Base-by-base conservation (phyloP, 2,113 vertebrate species). In the Corythoichthys haematopterus region DNA sequence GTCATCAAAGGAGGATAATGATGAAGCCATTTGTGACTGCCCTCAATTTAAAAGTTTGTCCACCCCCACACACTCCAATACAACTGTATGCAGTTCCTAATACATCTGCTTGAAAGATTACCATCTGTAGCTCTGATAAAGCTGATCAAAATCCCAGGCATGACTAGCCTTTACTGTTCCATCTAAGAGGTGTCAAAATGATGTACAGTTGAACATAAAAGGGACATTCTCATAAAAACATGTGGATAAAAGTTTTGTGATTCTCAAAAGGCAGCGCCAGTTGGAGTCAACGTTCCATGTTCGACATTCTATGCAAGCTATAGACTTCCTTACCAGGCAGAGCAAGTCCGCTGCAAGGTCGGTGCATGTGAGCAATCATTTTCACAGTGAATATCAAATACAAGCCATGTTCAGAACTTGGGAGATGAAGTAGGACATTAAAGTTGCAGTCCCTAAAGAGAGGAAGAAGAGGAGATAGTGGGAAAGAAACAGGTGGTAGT, bases 331-430 rank as follows among this genome's bases (percentile, higher is more conserved):
- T 64, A 68, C 76, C 62, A 77, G 66, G 76, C 81, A 53, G 76
- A 81, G 77, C 80, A 64, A 76, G 72, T 69, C 76, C 6, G 13
- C 71, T 52, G 71, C 79, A 80, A 85, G 86, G 83, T 80, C 78
- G 73, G 59, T 66, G 47, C 74, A 85, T 66, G 73, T 81, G 82
- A 77, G 70, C 66, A 64, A 77, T 78, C 73, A 6, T 72, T 83
- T 84, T 85, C 83, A 81, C 58, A 12, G 80, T 79, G 85, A 87
- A 88, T 85, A 78, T 80, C 79, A 84, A 87, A 81, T 77, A 70
- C 47, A 70, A 56, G 71, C 60, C 15, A 46, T 65, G 61, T 79
- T 60, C 50, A 7, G 65, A 68, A 33, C 81, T 79, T 72, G 68
- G 70, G 84, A 81, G 79, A 87, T 66, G 83, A 78, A 80, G 78